phyloP scores from a whole-genome alignment of 2,888 invertebrate genomes.

The Abscondita cerata region DNA sequence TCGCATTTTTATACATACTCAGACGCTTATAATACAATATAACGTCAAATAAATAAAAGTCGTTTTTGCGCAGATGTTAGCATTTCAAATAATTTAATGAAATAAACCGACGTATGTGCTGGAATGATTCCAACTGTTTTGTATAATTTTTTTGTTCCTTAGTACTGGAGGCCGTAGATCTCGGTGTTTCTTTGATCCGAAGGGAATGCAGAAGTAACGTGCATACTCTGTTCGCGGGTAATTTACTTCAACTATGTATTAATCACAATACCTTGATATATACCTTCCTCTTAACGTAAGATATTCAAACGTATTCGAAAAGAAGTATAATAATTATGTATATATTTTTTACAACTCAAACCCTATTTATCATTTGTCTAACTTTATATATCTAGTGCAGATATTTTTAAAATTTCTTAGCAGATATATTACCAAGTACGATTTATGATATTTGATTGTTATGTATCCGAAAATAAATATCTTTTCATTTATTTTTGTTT shows the following conservation, averaged over 20 bases:
- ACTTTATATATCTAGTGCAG: no score
- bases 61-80: constrained; percentile 29
- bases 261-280: constrained; percentile 42
- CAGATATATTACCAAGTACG: no score
- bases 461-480: no score
- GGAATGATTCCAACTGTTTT: constrained; percentile 48
- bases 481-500: no score
- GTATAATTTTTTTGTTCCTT: constrained; percentile 40
- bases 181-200: constrained; percentile 51
- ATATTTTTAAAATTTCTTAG: no score
- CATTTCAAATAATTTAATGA: constrained; percentile 31
- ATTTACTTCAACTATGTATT: constrained; percentile 49
- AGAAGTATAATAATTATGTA: background rate
- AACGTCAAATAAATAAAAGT: constrained; percentile 15
- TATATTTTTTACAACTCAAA: no score
- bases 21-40: constrained; percentile 13
- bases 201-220: constrained; percentile 50
- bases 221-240: constrained; percentile 50
- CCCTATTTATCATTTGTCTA: no score
- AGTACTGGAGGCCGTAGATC: constrained; percentile 46
- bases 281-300: constrained; percentile 33
- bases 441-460: no score
- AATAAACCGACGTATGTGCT: constrained; percentile 36
- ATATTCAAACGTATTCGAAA: constrained; percentile 4
- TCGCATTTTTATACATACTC: constrained; percentile 12